Percentiles rank a stretch among this genome's conserved stretches.
Conservation (phyloP, 2,888 invertebrate genomes). For the Hirtodrosophila alboralis region DNA sequence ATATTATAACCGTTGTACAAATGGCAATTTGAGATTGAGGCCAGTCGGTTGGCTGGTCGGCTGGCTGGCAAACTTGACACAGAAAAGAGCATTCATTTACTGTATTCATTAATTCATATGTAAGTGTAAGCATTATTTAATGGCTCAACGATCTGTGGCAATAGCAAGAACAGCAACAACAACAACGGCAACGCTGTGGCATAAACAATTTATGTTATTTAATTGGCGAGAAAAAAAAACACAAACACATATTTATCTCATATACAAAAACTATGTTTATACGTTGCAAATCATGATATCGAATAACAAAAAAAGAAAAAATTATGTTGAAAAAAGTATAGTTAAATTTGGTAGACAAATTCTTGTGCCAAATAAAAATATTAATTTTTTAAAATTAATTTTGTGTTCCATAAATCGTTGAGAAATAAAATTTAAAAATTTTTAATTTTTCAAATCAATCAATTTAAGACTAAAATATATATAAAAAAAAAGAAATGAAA, state of each 20-base stretch:
- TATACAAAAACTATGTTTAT: constrained; percentile 30
- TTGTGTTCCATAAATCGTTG: too few species aligned
- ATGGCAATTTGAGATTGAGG: constrained; percentile 49
- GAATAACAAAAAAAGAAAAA: too few species aligned
- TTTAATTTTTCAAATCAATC: too few species aligned
- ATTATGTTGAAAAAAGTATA: too few species aligned
- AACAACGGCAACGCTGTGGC: constrained; percentile 24
- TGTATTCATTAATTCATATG: constrained; percentile 58
- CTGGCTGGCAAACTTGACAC: constrained; percentile 66
- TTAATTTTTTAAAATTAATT: too few species aligned
- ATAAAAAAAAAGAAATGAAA: too few species aligned
- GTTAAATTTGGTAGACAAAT: too few species aligned
- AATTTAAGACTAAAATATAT: too few species aligned
- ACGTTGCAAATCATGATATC: constrained; percentile 14
- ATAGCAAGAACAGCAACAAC: constrained; percentile 12
- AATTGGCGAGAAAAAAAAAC: constrained; percentile 39
- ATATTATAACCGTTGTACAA: constrained; percentile 6
- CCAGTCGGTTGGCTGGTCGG: constrained; percentile 49
- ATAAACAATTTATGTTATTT: constrained; percentile 49
- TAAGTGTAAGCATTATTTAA: constrained; percentile 68
- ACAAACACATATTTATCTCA: constrained; percentile 4
- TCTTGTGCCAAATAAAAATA: too few species aligned
- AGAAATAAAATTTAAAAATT: too few species aligned
- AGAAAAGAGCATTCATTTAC: constrained; percentile 52
- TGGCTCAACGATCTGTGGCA: constrained; percentile 42